A percentile compares a stretch with the other conserved stretches of the same genome.
These are phyloP conservation scores for Bombus sylvicola DNA, from an alignment of 1,140 invertebrate species.

Conservation along the genomic window DNA sequence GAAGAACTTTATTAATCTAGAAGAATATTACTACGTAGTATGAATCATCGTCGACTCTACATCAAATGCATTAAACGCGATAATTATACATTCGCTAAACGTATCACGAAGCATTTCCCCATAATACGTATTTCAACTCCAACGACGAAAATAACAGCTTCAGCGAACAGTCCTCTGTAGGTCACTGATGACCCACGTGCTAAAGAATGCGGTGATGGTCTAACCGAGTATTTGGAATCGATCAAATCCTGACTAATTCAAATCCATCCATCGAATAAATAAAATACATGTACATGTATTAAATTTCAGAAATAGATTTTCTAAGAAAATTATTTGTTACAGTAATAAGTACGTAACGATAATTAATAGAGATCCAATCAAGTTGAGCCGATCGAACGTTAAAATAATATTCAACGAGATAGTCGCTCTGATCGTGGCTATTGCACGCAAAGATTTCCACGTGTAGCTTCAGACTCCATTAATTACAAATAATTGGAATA, in stretches of 20 bases:
- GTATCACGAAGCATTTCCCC: not conserved
- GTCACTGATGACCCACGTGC: not conserved
- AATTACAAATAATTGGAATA: conserved; percentile 16
- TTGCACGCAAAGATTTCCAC: not conserved
- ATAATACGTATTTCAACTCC: not conserved
- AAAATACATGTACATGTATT: not conserved
- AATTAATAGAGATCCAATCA: not conserved
- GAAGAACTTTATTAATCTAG: not conserved
- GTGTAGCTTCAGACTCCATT: not conserved
- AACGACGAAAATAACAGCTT: conserved; percentile 1
- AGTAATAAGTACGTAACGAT: not conserved
- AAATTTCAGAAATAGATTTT: not conserved
- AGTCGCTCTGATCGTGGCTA: not conserved
- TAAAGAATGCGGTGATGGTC: not conserved
- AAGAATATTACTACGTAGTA: not conserved
- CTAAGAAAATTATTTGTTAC: not conserved
- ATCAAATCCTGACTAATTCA: not conserved
- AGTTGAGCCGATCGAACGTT: not conserved
- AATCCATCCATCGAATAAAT: not conserved
- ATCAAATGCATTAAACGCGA: not conserved
- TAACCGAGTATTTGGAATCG: not conserved
- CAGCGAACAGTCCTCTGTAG: not conserved
- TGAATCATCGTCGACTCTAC: not conserved
- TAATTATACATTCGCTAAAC: not conserved
- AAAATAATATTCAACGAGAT: not conserved